Evolutionary conservation across 2,113 vertebrate genomes (phyloP), one percentile per base, ranked within the genome.

Genomic region (Plecotus auritus): DNA sequence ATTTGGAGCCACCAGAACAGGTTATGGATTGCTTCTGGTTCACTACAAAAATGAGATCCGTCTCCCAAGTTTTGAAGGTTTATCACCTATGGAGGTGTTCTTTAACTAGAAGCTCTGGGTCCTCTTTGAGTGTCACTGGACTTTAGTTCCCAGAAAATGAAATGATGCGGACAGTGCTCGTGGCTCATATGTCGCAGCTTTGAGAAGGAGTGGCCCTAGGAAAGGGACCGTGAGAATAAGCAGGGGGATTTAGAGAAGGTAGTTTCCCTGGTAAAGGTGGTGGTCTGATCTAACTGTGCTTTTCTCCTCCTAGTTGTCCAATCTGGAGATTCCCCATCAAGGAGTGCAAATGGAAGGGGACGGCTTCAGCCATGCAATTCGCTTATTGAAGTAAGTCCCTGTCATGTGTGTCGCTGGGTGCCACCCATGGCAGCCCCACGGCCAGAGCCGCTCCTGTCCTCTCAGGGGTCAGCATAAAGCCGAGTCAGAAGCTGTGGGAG

Each of bases 281-380:
- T 94, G 40, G 17, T 40, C 64, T 97, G 85, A 94, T 42, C 8
- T 81, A 64, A 80, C 37, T 86, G 26, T 93, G n/a, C 74, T 83
- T 95, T 83, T 84, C 20, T 96, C 74, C 96, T 96, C 45, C 32
- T 94, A 99, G 99, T 98, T 99, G 95, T 99, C 99, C 96, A 99
- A 98, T 98, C 99, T 99, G 99, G 99, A 99, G 97, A 99, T 99
- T 97, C 99, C 99, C 96, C 99, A 99, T 97, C 99, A 99, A 97
- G 99, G 99, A 59, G 99, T 99, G 77, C 99, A 99, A 98, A 99
- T 99, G 87, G 99, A 99, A 98, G 99, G 99, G 97, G 99, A 99
- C 92, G 98, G 99, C 95, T 99, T 99, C 97, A 99, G 99, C 96
- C 99, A 99, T 40, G 99, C 99, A 86, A 99, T 99, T 97, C 99